Conservation (phyloP, 2,113 vertebrate genomes). For the Numida meleagris region DNA sequence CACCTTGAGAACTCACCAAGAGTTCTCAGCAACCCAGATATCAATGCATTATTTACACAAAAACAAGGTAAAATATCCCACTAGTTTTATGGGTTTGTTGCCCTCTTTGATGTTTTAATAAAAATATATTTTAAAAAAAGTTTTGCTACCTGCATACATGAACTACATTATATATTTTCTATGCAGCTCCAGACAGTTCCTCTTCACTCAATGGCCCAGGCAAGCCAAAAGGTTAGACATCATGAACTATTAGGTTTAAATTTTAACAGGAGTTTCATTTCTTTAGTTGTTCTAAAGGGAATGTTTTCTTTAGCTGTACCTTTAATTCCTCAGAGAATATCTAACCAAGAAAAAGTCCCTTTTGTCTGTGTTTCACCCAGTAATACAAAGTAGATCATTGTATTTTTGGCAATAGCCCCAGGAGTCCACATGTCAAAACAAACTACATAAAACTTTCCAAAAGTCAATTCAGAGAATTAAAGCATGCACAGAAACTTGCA, state of each 20-base stretch:
- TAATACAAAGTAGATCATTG: rapidly evolving
- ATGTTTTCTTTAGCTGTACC: not conserved
- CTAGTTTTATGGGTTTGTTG: not conserved
- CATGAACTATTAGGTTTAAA: not conserved
- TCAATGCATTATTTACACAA: not conserved
- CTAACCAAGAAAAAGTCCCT: not conserved
- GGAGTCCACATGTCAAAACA: not conserved
- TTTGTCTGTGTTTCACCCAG: not conserved
- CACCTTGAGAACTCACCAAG: not conserved
- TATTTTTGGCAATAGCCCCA: not conserved
- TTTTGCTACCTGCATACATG: too few species aligned
- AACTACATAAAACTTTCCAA: not conserved
- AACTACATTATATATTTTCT: too few species aligned
- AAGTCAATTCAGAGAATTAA: not conserved
- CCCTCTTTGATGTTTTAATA: not conserved
- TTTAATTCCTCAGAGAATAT: not conserved
- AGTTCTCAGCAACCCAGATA: not conserved
- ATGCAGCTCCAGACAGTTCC: not conserved
- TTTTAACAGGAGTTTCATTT: not conserved
- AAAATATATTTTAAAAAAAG: not conserved
- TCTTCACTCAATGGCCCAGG: not conserved
- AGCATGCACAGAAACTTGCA: not conserved
- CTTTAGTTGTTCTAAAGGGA: not conserved
- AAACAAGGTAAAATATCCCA: not conserved
- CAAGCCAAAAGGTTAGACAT: not conserved